Evolutionary conservation across 2,797 vertebrate genomes (phyloP).

Genomic region (Benthosema pterotum): DNA sequence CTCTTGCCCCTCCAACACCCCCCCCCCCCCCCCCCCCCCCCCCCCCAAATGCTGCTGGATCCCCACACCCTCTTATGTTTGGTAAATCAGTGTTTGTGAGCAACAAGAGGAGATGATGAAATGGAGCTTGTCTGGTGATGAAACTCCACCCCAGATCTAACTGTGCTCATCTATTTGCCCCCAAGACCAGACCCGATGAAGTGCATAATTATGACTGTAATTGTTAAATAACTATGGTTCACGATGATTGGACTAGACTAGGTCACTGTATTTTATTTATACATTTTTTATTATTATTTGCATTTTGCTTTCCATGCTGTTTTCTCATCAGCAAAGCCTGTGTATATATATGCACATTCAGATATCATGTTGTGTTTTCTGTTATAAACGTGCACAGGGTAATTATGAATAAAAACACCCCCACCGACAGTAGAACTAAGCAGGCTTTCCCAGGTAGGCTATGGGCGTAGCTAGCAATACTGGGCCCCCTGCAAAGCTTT

Average conservation of each 20-base stretch:
- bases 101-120: slow-evolving; percentile 64
- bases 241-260: neutral
- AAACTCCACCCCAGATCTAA: slow-evolving; percentile 46
- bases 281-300: slow-evolving; percentile 31
- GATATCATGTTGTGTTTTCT: too few species aligned
- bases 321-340: slow-evolving; percentile 33
- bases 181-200: slow-evolving; percentile 26
- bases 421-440: too few species aligned
- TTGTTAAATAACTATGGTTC: neutral
- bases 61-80: slow-evolving; percentile 60
- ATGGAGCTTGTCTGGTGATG: slow-evolving; percentile 62
- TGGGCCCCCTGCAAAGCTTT: too few species aligned
- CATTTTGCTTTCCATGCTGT: slow-evolving; percentile 13
- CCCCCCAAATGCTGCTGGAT: too few species aligned
- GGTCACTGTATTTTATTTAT: too few species aligned
- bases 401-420: too few species aligned
- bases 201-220: slow-evolving; percentile 7
- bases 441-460: too few species aligned
- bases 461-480: too few species aligned
- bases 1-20: too few species aligned
- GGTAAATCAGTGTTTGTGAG: slow-evolving; percentile 69
- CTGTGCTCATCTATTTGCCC: slow-evolving; percentile 47
- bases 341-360: too few species aligned
- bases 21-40: too few species aligned
- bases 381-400: too few species aligned